These are phyloP conservation scores for Hippoglossus hippoglossus DNA, from an alignment of 2,797 vertebrate genomes.

Conservation along the genomic window DNA sequence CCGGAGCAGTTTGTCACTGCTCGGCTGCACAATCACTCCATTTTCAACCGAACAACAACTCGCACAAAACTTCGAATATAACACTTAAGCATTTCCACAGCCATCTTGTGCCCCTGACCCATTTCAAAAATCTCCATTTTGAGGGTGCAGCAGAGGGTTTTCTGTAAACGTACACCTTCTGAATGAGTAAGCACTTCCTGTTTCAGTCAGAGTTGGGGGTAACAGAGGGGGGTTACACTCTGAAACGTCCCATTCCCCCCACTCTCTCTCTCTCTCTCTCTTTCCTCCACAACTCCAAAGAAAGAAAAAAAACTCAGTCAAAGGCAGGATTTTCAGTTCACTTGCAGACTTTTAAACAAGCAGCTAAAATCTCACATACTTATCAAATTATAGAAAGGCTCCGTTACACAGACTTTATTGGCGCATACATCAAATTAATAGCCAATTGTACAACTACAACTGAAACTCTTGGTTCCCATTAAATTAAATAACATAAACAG, in stretches of 20 bases:
- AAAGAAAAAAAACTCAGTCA: not conserved
- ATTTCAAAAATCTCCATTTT: slow-evolving; percentile 42
- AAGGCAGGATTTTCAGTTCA: slow-evolving; percentile 31
- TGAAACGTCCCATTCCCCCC: slow-evolving; percentile 13
- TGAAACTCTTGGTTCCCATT: slow-evolving; percentile 57
- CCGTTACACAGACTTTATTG: slow-evolving; percentile 50
- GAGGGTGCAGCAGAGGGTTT: slow-evolving; percentile 32
- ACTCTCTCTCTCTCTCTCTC: not conserved
- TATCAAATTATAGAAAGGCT: slow-evolving; percentile 56
- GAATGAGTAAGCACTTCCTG: slow-evolving; percentile 69
- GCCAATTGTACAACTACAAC: slow-evolving; percentile 51
- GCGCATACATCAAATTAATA: slow-evolving; percentile 66
- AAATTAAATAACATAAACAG: slow-evolving; percentile 69
- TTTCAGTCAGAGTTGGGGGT: slow-evolving; percentile 48
- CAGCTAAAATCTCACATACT: slow-evolving; percentile 46
- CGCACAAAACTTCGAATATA: not conserved
- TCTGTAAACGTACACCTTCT: slow-evolving; percentile 63
- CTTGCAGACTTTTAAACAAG: slow-evolving; percentile 41
- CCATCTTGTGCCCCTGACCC: slow-evolving; percentile 43
- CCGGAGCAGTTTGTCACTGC: not conserved
- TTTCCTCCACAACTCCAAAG: slow-evolving; percentile 16
- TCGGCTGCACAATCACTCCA: not conserved
- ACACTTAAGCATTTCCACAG: slow-evolving; percentile 3
- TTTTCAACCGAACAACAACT: not conserved
- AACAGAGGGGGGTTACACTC: slow-evolving; percentile 21